Evolutionary conservation across 2,888 invertebrate genomes (phyloP), one percentile per base, ranked within the genome.

Genomic region (Drosophila austrosaltans): DNA sequence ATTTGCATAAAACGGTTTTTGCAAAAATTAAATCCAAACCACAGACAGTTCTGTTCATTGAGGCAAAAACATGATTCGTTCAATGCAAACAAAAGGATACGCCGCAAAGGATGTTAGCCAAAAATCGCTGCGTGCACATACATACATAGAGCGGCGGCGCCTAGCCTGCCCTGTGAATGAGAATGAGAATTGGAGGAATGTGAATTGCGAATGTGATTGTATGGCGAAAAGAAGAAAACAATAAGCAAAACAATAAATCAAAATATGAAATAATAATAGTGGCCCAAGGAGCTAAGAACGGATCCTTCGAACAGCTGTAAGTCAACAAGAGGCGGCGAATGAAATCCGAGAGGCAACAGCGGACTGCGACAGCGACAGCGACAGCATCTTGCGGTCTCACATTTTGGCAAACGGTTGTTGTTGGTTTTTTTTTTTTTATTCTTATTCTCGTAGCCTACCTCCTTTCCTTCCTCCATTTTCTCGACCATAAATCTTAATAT

Each of bases 171-270:
- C 57, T 25, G 57, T 22, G 39, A 39, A 57, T 25, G 10, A 28
- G 2, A 28, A 28, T 28, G 6, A 44, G 22, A 48, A 48, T 48
- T 20, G 44, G 44, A 48, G 22, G 8, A 48, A 48, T 48, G 44
- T 48, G 48, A 48, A 48, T 48, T 48, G 48, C 48, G 48, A 48
- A 48, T 48, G 44, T 20, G 73, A 80, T 72, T 83, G 73, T 84
- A 68, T 82, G 70, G 87, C 82, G 42, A n/a, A 42, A 42, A 12
- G 25, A 22, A 48, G 8, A 76, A 83, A 87, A 85, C 87, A 83
- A 83, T 87, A 79, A 82, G 87, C 80, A 72, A 87, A 85, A 87
- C 87, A 83, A 83, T 83, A 83, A 83, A 83, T 83, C 83, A 83
- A 83, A 83, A 85, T 79, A 83, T 83, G 87, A 87, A 87, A 87